Base-by-base conservation (phyloP, 2,113 vertebrate genomes). In the Trachemys scripta region DNA sequence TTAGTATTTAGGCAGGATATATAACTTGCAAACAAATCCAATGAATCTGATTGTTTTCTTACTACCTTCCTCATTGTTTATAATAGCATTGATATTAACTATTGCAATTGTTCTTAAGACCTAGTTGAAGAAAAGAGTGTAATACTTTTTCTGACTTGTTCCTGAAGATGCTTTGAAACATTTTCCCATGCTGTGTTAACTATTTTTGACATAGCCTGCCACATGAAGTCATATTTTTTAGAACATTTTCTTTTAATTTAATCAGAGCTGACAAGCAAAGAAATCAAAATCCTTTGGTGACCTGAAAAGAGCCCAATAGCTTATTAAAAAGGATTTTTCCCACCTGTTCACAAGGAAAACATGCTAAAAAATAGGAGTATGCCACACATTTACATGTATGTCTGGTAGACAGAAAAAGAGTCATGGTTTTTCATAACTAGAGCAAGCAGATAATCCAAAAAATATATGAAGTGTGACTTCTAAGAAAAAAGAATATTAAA, bases 241-340 rank as follows among this genome's bases (percentile, higher is more conserved):
- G 1, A 92, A 59, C 9, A 9, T 1, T 19, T 84, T 92, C 59
- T 92, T 94, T 88, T 85, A 88, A 51, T 90, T 92, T 95, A 93
- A 97, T 54, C 65, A 85, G 72, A 97, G 90, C n/a, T n/a, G 82
- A 91, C 87, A 97, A 90, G 69, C 90, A 90, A 89, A 96, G 78
- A 92, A 96, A 95, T 42, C 89, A 90, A 79, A 56, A n/a, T 38
- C 13, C 90, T 62, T 81, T 96, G 27, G 29, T 86, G 94, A 92
- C 47, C 45, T 90, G 80, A 83, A 79, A 83, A 92, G 3, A 80
- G 1, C 1, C 51, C 53, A 76, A 9, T 5, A 88, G 50, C 27
- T 95, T 85, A 59, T 85, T 35, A 87, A 91, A 82, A 76, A 14
- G 20, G 1, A 0, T 12, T 75, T 84, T 91, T 20, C 1, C 13